phyloP scores from a whole-genome alignment of 1,140 invertebrate species.

The Drosophila tropicalis region DNA sequence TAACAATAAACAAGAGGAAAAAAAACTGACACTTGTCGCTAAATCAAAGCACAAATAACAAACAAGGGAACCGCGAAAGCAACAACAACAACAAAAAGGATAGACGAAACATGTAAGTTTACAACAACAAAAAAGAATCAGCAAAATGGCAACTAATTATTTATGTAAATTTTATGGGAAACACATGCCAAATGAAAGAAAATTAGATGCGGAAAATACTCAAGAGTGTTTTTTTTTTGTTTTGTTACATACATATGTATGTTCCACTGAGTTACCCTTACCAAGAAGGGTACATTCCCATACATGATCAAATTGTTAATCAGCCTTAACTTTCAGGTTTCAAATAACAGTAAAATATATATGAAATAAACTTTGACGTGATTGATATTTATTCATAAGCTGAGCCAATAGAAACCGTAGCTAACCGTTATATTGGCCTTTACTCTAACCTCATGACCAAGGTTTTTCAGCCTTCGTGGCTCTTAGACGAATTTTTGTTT shows the following conservation, averaged over 20 bases:
- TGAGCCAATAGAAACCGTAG: neutral
- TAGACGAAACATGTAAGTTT: conserved; percentile 57
- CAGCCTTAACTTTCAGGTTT: too few relatives aligned
- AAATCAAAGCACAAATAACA: conserved; percentile 14
- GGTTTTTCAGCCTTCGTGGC: neutral
- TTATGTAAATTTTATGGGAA: conserved; percentile 33
- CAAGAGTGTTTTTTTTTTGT: neutral
- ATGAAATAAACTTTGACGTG: too few relatives aligned
- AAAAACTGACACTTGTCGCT: conserved; percentile 49
- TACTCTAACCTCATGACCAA: neutral
- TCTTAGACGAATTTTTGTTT: neutral
- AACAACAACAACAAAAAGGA: conserved; percentile 24
- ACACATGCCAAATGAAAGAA: conserved; percentile 17
- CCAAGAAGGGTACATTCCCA: neutral
- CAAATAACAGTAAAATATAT: too few relatives aligned
- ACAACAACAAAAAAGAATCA: conserved; percentile 21
- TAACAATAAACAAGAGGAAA: conserved; percentile 16
- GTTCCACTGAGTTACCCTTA: neutral
- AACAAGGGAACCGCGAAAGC: conserved; percentile 20
- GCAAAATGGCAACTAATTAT: conserved; percentile 14
- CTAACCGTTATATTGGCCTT: neutral
- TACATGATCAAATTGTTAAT: neutral
- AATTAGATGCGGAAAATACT: conserved; percentile 22
- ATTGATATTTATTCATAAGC: neutral
- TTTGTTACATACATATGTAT: neutral